phyloP scores from a whole-genome alignment of 2,797 vertebrate genomes.

The Eupleurogrammus muticus region DNA sequence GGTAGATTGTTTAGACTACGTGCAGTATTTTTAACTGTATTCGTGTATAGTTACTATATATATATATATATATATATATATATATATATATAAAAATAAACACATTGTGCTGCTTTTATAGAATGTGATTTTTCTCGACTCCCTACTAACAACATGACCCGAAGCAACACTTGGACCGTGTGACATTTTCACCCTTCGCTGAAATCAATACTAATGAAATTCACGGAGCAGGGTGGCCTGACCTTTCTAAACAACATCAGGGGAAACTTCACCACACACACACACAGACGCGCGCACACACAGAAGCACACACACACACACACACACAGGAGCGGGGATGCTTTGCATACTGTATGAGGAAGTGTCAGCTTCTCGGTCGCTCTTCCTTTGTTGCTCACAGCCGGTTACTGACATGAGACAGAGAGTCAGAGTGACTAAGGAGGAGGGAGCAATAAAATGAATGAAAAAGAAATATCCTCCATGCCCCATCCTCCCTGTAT shows the following conservation, averaged over 20 bases:
- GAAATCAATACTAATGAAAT: conserved; percentile 42
- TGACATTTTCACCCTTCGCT: conserved; percentile 25
- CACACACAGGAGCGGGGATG: conserved; percentile 34
- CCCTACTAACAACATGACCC: conserved; percentile 16
- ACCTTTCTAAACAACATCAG: conserved; percentile 30
- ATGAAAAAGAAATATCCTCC: conserved; percentile 28
- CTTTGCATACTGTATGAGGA: conserved; percentile 65
- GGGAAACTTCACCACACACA: conserved; percentile 29
- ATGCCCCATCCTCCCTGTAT: conserved; percentile 6
- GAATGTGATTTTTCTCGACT: conserved; percentile 6
- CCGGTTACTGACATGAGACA: conserved; percentile 56
- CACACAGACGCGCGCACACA: conserved; percentile 8
- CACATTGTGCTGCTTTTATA: not conserved
- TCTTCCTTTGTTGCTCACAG: conserved; percentile 61
- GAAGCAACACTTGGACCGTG: conserved; percentile 5
- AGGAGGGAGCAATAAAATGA: conserved; percentile 3
- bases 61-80: too few relatives aligned
- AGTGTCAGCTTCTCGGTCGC: conserved; percentile 54
- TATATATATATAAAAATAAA: too few relatives aligned
- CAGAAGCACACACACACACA: conserved; percentile 15
- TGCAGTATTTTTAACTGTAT: conserved; percentile 27
- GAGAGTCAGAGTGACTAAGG: conserved; percentile 13
- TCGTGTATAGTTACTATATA: not conserved
- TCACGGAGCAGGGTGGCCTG: conserved; percentile 44
- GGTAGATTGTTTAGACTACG: conserved; percentile 20